Conservation (phyloP, 2,888 invertebrate species). For the Scaptomyza tumidula region DNA sequence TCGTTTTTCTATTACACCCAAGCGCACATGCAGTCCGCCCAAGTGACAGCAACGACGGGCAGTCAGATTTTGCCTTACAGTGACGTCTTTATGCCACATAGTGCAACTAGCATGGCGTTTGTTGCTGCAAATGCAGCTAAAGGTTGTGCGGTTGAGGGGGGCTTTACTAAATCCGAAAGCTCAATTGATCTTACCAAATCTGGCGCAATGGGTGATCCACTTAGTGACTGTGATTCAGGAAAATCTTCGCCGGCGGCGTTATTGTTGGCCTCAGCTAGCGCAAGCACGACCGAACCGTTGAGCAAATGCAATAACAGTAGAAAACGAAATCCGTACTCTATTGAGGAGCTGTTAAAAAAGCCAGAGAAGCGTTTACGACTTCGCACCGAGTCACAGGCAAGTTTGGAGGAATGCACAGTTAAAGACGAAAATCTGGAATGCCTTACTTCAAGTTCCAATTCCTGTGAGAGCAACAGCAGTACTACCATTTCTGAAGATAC, state of each 20-base stretch:
- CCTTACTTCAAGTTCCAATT: conserved; percentile 68
- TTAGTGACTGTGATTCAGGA: conserved; percentile 84
- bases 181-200: conserved; percentile 83
- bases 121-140: conserved; percentile 58
- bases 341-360: conserved; percentile 93
- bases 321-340: conserved; percentile 93
- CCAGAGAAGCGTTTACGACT: conserved; percentile 87
- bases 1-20: conserved; percentile 83
- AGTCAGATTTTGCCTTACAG: conserved; percentile 73
- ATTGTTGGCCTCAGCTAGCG: conserved; percentile 38
- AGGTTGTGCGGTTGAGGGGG: conserved; percentile 49
- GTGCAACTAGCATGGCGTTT: conserved; percentile 49
- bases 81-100: conserved; percentile 57
- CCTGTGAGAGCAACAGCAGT: conserved; percentile 64
- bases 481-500: conserved; percentile 44
- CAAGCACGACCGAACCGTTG: conserved; percentile 19
- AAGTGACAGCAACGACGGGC: conserved; percentile 64
- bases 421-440: conserved; percentile 58
- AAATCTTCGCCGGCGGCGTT: conserved; percentile 83
- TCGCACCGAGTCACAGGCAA: conserved; percentile 44
- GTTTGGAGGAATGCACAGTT: conserved; percentile 18
- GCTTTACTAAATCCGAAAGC: conserved; percentile 83
- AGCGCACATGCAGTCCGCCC: conserved; percentile 74
- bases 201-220: conserved; percentile 73
- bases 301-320: conserved; percentile 59